Conservation (phyloP, 2,888 invertebrate species). For the Nudaria mundana region DNA sequence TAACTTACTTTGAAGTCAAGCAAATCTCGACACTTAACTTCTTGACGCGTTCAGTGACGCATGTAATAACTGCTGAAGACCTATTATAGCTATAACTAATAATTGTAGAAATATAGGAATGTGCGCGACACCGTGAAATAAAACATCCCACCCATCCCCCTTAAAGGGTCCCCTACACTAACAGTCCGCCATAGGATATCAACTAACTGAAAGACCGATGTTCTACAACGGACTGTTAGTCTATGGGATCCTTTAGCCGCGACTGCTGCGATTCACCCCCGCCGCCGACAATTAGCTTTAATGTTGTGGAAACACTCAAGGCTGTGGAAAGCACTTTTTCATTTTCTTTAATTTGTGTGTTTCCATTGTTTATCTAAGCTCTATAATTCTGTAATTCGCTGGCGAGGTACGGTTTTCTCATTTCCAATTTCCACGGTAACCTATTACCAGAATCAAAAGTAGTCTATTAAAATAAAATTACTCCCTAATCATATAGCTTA, state of each 20-base stretch:
- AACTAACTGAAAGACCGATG: too few species aligned
- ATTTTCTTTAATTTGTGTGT: conserved; percentile 29
- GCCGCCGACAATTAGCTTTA: conserved; percentile 48
- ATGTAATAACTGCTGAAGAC: conserved; percentile 27
- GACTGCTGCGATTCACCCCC: conserved; percentile 32
- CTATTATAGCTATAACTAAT: conserved; percentile 9
- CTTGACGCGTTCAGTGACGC: conserved; percentile 13
- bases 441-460: too few species aligned
- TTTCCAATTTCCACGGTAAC: too few species aligned
- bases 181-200: too few species aligned
- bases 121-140: conserved; percentile 33
- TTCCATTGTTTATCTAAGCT: background rate
- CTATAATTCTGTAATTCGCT: too few species aligned
- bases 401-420: background rate
- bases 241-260: too few species aligned
- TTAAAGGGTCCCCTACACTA: too few species aligned
- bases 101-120: conserved; percentile 22
- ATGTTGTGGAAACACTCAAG: conserved; percentile 58
- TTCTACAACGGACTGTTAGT: too few species aligned
- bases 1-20: conserved; percentile 4
- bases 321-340: conserved; percentile 43
- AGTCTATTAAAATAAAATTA: too few species aligned
- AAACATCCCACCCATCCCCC: conserved; percentile 22
- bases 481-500: too few species aligned
- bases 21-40: conserved; percentile 16